Conservation (phyloP, 2,113 vertebrate species). For the rabbit (Oryctolagus cuniculus) region DNA sequence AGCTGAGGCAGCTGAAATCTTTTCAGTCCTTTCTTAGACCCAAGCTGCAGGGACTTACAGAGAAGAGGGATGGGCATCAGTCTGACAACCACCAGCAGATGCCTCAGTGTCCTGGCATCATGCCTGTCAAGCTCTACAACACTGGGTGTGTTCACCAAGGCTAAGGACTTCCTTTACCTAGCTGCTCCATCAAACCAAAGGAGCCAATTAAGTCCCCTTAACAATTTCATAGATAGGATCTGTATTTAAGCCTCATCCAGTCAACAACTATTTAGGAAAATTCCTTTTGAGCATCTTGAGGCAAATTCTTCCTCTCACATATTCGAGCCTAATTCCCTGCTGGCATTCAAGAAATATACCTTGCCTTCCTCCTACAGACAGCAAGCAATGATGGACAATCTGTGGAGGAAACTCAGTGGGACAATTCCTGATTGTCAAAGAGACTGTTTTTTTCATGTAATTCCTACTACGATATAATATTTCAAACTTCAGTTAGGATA, state of each 20-base stretch:
- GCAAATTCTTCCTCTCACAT: neutral
- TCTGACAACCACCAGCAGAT: neutral
- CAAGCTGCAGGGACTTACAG: neutral
- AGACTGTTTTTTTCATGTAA: neutral
- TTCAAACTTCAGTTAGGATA: neutral
- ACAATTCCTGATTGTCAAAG: neutral
- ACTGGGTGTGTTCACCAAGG: neutral
- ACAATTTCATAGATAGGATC: neutral
- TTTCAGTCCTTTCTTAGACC: conserved; percentile 28
- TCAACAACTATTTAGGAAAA: neutral
- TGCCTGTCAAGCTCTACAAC: neutral
- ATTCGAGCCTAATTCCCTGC: neutral
- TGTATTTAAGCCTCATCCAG: neutral
- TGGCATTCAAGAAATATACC: neutral
- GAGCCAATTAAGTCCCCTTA: neutral
- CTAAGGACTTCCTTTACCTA: neutral
- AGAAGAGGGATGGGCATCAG: neutral
- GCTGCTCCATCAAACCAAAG: neutral
- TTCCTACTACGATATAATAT: neutral
- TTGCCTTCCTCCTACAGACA: neutral
- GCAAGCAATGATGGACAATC: neutral
- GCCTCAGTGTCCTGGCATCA: neutral
- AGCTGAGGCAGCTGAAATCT: conserved; percentile 55
- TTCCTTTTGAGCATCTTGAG: neutral
- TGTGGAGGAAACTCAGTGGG: neutral